Evolutionary conservation across 2,888 invertebrate species (phyloP).

Genomic region (Loripinus fragilis): DNA sequence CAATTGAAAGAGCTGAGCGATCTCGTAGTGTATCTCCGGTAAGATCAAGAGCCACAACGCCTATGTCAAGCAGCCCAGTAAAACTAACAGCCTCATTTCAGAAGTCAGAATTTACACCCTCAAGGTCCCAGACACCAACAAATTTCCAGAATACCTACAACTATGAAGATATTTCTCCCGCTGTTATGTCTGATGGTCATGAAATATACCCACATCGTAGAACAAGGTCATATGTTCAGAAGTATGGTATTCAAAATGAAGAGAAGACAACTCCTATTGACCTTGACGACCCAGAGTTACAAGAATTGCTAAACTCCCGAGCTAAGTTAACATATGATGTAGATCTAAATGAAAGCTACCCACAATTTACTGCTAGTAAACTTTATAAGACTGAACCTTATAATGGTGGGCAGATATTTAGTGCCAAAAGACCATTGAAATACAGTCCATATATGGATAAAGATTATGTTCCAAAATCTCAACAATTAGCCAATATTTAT

Average conservation of each 20-base stretch:
- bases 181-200: slow-evolving; percentile 60
- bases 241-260: slow-evolving; percentile 54
- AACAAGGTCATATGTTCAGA: slow-evolving; percentile 61
- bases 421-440: slow-evolving; percentile 49
- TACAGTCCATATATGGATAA: slow-evolving; percentile 67
- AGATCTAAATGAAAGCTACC: slow-evolving; percentile 58
- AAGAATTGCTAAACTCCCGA: slow-evolving; percentile 61
- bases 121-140: slow-evolving; percentile 55
- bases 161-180: slow-evolving; percentile 64
- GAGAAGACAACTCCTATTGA: slow-evolving; percentile 51
- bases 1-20: slow-evolving; percentile 21
- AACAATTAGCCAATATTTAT: slow-evolving; percentile 28
- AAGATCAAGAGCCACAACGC: slow-evolving; percentile 26
- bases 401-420: slow-evolving; percentile 30
- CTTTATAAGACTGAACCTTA: slow-evolving; percentile 25
- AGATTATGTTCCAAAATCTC: slow-evolving; percentile 47
- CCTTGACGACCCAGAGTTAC: slow-evolving; percentile 65
- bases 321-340: slow-evolving; percentile 61
- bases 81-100: not conserved
- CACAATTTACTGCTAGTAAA: slow-evolving; percentile 19
- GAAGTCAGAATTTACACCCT: slow-evolving; percentile 22
- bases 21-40: slow-evolving; percentile 48
- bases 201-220: slow-evolving; percentile 77
- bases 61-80: slow-evolving; percentile 32
- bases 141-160: slow-evolving; percentile 35